A percentile compares a stretch with the other conserved stretches of the same genome.
Conservation (phyloP, 2,113 vertebrate genomes). For the Tetrao urogallus region DNA sequence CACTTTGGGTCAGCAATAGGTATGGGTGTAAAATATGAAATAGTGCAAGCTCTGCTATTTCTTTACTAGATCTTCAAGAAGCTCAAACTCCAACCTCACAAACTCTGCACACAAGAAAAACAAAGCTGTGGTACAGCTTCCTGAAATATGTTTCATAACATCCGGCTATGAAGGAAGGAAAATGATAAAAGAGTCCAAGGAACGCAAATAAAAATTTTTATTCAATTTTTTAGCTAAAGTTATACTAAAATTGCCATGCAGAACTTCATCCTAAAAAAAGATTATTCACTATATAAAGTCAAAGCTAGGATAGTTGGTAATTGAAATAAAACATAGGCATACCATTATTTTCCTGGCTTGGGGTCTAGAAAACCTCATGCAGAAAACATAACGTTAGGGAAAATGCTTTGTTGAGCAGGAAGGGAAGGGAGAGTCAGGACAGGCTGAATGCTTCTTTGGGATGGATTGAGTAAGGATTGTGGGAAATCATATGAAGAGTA, state of each 20-base stretch:
- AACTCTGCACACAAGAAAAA: background rate
- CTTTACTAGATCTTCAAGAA: background rate
- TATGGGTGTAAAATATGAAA: constrained; percentile 2
- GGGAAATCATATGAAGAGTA: background rate
- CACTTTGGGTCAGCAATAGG: background rate
- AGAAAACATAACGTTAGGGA: background rate
- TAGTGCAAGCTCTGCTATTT: background rate
- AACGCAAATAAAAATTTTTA: background rate
- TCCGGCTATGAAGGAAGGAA: background rate
- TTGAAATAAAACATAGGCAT: background rate
- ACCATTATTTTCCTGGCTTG: background rate
- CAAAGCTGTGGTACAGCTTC: background rate
- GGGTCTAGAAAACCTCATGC: background rate
- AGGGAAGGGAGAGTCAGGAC: background rate
- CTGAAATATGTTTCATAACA: background rate
- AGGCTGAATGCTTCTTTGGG: background rate
- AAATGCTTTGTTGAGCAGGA: accelerated
- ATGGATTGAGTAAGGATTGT: background rate
- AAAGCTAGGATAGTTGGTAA: background rate
- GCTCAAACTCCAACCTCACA: background rate
- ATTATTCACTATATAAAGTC: background rate
- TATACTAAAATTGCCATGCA: background rate
- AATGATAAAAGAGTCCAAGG: background rate
- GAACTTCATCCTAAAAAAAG: background rate
- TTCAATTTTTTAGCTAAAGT: background rate